Conservation (phyloP, 1,140 invertebrate genomes). For the Muscidifurax raptorellus region DNA sequence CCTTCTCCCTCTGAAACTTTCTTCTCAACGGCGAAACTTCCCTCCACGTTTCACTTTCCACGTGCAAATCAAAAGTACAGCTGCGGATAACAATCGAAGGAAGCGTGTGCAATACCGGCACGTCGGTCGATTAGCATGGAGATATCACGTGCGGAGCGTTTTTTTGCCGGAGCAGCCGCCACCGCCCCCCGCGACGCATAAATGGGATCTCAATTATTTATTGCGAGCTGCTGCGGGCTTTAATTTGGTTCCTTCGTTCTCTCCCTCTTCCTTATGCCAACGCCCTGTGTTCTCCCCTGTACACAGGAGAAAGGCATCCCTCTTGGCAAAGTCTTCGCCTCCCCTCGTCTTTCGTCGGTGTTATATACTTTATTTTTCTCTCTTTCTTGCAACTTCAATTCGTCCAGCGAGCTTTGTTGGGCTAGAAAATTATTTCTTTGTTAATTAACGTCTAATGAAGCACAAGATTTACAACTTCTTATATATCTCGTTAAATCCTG, state of each 20-base stretch:
- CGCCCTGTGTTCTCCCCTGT: not conserved
- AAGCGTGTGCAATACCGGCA: not conserved
- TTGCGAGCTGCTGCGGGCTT: not conserved
- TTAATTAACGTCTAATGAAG: no score
- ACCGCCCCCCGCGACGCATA: not conserved
- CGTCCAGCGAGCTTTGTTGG: no score
- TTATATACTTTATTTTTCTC: not conserved
- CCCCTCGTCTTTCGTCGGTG: not conserved
- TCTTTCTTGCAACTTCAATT: not conserved
- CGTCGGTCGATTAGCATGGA: not conserved
- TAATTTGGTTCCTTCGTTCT: not conserved
- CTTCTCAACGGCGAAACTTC: no score
- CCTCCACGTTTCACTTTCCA: no score
- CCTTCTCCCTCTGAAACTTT: no score
- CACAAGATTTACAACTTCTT: no score
- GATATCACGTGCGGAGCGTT: not conserved
- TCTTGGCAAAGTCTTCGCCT: not conserved
- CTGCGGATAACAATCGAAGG: no score
- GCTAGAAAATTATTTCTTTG: no score
- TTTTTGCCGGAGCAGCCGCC: not conserved
- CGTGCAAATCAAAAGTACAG: no score
- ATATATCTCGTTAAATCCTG: no score
- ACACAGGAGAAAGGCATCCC: not conserved
- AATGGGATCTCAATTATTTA: constrained; percentile 25
- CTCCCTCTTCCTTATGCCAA: not conserved